A percentile compares a stretch with the other conserved stretches of the same genome.
phyloP scores from a whole-genome alignment of 2,888 invertebrate genomes.

The Thereva nobilitata region DNA sequence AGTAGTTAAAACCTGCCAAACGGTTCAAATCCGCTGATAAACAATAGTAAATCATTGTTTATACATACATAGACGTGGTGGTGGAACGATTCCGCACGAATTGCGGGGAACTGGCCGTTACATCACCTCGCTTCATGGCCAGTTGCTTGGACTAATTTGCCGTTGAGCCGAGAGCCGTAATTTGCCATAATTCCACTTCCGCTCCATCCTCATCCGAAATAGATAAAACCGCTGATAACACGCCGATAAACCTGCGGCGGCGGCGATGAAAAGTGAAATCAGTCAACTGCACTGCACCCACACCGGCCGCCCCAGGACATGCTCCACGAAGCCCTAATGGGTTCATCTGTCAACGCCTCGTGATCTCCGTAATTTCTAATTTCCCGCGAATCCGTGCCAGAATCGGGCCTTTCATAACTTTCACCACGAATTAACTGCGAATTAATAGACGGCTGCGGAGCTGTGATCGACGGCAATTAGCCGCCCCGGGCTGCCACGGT shows the following conservation, averaged over 20 bases:
- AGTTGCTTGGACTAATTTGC: slow-evolving; percentile 32
- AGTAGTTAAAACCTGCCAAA: too few relatives aligned
- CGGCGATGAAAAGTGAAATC: slow-evolving; percentile 34
- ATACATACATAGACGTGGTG: too few relatives aligned
- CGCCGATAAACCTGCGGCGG: background rate
- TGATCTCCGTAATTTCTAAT: slow-evolving; percentile 38
- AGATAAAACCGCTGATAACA: slow-evolving; percentile 20
- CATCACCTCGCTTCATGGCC: slow-evolving; percentile 29
- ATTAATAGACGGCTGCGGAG: slow-evolving; percentile 27
- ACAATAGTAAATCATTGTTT: too few relatives aligned
- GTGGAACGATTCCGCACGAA: too few relatives aligned
- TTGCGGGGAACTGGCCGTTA: background rate
- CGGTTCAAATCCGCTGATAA: too few relatives aligned
- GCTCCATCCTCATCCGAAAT: slow-evolving; percentile 18
- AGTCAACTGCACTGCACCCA: background rate
- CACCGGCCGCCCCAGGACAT: slow-evolving; percentile 25
- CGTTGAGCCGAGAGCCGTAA: slow-evolving; percentile 8
- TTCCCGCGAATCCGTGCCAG: slow-evolving; percentile 41
- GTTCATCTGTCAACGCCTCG: slow-evolving; percentile 34
- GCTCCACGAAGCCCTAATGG: slow-evolving; percentile 35
- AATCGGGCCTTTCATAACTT: slow-evolving; percentile 39
- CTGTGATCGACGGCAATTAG: slow-evolving; percentile 20
- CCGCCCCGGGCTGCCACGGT: slow-evolving; percentile 26
- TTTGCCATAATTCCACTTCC: slow-evolving; percentile 30
- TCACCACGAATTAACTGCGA: slow-evolving; percentile 40